phyloP scores from a whole-genome alignment of 2,113 vertebrate species.

The Chamaetylas fuelleborni region DNA sequence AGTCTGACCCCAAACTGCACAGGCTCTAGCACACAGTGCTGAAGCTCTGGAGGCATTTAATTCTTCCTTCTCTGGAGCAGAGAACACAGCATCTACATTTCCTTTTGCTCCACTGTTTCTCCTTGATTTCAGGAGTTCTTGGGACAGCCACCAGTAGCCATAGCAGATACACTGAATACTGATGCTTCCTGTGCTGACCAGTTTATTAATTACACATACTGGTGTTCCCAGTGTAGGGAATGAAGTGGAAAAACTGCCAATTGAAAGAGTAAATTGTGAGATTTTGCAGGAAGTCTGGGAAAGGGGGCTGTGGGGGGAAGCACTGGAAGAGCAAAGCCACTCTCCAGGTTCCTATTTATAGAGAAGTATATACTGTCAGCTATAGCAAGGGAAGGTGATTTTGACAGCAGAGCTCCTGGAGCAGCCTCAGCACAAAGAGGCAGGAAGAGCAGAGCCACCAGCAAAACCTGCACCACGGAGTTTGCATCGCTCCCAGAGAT shows the following conservation, averaged over 20 bases:
- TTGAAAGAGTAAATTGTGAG: neutral
- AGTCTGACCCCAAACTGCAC: neutral
- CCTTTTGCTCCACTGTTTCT: neutral
- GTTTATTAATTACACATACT: neutral
- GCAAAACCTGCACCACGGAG: neutral
- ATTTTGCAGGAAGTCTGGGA: neutral
- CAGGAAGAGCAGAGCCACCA: neutral
- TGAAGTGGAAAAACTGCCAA: neutral
- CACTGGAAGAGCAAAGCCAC: neutral
- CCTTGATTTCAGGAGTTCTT: neutral
- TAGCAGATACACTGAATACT: neutral
- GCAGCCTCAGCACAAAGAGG: neutral
- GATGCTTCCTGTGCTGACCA: neutral
- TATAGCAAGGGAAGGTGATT: neutral
- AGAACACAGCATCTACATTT: neutral
- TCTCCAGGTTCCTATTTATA: neutral
- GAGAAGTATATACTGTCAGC: neutral
- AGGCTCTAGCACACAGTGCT: neutral
- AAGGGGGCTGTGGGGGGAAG: accelerated
- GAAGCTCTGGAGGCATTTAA: neutral
- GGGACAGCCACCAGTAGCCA: neutral
- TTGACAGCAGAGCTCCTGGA: neutral
- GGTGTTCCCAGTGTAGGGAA: neutral
- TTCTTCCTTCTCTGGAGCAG: neutral
- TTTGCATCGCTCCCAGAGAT: neutral